phyloP scores from a whole-genome alignment of 2,888 invertebrate genomes.

The Temnothorax unifasciatus region DNA sequence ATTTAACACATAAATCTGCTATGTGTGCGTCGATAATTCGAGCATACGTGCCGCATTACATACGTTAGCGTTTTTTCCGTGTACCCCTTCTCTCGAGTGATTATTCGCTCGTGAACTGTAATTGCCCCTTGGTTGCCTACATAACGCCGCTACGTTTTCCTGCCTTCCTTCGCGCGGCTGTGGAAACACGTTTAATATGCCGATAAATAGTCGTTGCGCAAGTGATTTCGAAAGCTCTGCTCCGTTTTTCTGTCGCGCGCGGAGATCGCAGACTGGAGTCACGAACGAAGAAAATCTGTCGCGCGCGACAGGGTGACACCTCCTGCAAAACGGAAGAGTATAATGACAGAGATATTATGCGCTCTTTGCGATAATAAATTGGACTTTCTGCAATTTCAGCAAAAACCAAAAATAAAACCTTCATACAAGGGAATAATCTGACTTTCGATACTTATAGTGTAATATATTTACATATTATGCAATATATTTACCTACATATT shows the following conservation, averaged over 20 bases:
- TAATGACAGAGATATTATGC: background rate
- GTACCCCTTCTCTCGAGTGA: background rate
- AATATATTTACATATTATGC: background rate
- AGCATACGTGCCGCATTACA: slow-evolving; percentile 41
- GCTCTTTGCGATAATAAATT: background rate
- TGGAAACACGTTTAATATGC: slow-evolving; percentile 45
- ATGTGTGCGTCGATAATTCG: background rate
- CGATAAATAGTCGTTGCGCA: slow-evolving; percentile 55
- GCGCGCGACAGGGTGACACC: background rate
- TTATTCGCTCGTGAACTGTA: background rate
- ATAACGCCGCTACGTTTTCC: slow-evolving; percentile 39
- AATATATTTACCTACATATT: background rate
- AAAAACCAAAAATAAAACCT: background rate
- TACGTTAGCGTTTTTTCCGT: background rate
- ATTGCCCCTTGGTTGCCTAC: background rate
- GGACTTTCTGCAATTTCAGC: background rate
- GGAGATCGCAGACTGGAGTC: background rate
- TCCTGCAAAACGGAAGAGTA: background rate
- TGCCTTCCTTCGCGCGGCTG: background rate
- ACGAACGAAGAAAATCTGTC: slow-evolving; percentile 9
- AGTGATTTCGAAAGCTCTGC: slow-evolving; percentile 56
- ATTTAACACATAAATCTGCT: background rate
- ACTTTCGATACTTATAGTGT: background rate
- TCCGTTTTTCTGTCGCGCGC: slow-evolving; percentile 11
- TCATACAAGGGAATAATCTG: background rate